Conservation (phyloP, 2,888 invertebrate genomes). For the Erynnis tages region DNA sequence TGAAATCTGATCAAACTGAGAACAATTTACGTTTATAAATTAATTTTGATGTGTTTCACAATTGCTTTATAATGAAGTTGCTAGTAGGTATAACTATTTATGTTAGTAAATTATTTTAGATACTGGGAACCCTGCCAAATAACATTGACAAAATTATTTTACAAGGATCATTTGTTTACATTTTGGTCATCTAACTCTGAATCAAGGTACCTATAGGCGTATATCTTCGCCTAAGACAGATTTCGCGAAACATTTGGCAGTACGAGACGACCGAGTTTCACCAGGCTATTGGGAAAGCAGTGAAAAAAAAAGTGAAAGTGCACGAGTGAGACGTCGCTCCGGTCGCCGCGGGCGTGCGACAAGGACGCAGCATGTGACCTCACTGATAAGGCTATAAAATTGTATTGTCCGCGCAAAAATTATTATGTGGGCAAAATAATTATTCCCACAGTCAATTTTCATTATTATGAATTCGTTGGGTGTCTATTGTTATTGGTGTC, state of each 20-base stretch:
- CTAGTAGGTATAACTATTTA: too few relatives aligned
- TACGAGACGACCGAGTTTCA: conserved; percentile 51
- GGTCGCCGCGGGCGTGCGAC: conserved; percentile 37
- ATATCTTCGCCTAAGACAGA: conserved; percentile 33
- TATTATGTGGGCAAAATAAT: not conserved
- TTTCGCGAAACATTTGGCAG: conserved; percentile 67
- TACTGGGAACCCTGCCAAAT: too few relatives aligned
- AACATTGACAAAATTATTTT: too few relatives aligned
- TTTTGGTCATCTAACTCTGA: too few relatives aligned
- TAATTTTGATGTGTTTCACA: too few relatives aligned
- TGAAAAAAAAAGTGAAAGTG: conserved; percentile 74
- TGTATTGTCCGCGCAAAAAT: conserved; percentile 8
- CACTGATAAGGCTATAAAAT: conserved; percentile 34
- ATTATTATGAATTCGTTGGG: not conserved
- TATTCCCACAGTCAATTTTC: conserved; percentile 10
- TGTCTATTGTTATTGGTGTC: not conserved
- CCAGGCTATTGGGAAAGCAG: conserved; percentile 69
- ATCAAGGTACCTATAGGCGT: too few relatives aligned
- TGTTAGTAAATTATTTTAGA: too few relatives aligned
- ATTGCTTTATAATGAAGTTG: too few relatives aligned
- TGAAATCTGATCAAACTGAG: too few relatives aligned
- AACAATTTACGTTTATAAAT: too few relatives aligned
- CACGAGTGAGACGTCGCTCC: conserved; percentile 47
- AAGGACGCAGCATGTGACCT: conserved; percentile 44
- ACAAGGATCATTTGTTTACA: too few relatives aligned